Evolutionary conservation across 2,113 vertebrate species (phyloP), one percentile per base, ranked within the genome.

Genomic region (Ceyx melanurus): DNA sequence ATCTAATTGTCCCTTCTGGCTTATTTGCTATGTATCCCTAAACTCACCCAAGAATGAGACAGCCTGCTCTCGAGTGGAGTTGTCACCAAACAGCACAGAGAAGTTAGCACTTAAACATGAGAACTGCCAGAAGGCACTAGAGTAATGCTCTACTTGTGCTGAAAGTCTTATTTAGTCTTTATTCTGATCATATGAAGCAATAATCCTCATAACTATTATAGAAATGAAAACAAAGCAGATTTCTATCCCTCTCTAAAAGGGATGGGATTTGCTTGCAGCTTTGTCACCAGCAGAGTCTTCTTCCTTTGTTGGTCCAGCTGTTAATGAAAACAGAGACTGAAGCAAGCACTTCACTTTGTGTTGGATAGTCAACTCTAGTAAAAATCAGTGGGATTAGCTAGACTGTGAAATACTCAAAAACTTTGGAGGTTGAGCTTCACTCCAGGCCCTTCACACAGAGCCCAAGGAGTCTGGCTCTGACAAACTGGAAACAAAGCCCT

Each of bases 141-240:
- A 78, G n/a, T 16, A 13, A 86, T 31, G 26, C 16, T 72, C 33
- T 43, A 70, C 37, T 90, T 37, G 29, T 20, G 23, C 35, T 1
- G 5, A 62, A 84, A 57, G 75, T 60, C 89, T 74, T 45, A 57
- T 75, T 84, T 79, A 60, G 53, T 86, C 46, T 90, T 82, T 77
- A 61, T 53, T 94, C 93, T 72, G 74, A 70, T 77, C 11, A 43
- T 61, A 92, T 67, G 75, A 94, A 88, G 35, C 43, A 74, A 75
- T 75, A 71, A 87, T 71, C 23, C 23, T 51, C 64, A 71, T 67
- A 90, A 92, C 51, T 35, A 70, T 77, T 74, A 64, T 3, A 61
- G 50, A 86, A 87, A 68, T 53, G 4, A 86, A 92, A 90, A 81
- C 40, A 71, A 86, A 76, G 35, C 28, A 54, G 12, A 25, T 81